Evolutionary conservation across 1,140 invertebrate species (phyloP), one percentile per base, ranked within the genome.

Genomic region (Drosophila watanabei): DNA sequence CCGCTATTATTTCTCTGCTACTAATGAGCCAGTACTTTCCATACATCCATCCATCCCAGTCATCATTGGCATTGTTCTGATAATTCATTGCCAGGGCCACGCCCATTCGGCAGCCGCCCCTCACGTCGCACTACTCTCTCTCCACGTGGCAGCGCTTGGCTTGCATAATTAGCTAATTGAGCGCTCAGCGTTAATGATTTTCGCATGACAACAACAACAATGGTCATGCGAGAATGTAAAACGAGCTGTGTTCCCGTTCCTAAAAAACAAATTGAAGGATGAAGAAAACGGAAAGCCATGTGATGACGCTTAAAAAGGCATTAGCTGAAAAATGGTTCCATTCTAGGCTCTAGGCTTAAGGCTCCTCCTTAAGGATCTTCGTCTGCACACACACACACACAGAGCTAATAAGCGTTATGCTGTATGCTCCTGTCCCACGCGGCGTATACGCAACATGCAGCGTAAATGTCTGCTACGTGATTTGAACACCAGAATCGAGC

Each of bases 391-490:
- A 24, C 33, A 33, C 41, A 35, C 14, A 18, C 28, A 13, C 37
- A 33, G 30, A 43, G 84, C 73, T 90, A 85, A 90, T 89, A 82
- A 82, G 71, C 68, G 75, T 68, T 85, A 69, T 79, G 63, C 43
- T 45, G 52, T 76, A 72, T 66, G 68, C 51, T 63, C 30, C 28
- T 51, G 82, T 60, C 57, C 59, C 75, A 89, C 49, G 79, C 79
- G 76, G 75, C 86, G 86, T 90, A 90, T 91, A 86, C 86, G 82
- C 86, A 90, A 80, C 86, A 57, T 86, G 75, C 79, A 80, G 64
- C 75, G 64, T 75, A 79, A 86, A 90, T 86, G 86, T 80, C 76
- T 91, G 82, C 79, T 86, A 90, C 86, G 86, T 90, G 86, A 90
- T 90, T 89, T 82, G 80, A 62, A 75, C 82, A 46, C 76, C 56